Conservation (phyloP, 2,797 vertebrate species). For the Falco novaeseelandiae region DNA sequence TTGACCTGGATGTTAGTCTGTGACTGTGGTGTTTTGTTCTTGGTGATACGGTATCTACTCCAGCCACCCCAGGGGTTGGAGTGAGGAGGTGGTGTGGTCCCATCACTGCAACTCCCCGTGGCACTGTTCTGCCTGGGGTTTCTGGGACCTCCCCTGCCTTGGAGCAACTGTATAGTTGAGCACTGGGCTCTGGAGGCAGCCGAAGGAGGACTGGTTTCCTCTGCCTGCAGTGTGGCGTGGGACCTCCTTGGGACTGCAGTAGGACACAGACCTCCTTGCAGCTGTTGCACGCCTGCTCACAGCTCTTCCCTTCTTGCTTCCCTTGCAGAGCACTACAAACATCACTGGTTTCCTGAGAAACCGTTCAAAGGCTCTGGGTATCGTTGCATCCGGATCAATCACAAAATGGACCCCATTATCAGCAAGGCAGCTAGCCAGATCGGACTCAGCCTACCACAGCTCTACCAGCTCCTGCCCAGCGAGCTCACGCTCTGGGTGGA, state of each 20-base stretch:
- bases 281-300: background rate
- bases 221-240: rapidly evolving
- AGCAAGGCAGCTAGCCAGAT: constrained; percentile 80
- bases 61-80: rapidly evolving
- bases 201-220: background rate
- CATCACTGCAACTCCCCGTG: rapidly evolving
- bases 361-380: constrained; percentile 88
- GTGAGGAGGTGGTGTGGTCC: background rate
- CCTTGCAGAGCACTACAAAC: constrained; percentile 83
- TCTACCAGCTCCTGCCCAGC: constrained; percentile 80
- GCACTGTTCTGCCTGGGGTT: background rate
- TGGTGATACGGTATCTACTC: background rate
- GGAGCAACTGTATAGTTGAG: background rate
- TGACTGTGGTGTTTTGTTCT: rapidly evolving
- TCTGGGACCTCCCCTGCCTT: background rate
- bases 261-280: background rate
- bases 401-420: constrained; percentile 87
- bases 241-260: background rate
- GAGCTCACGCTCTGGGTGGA: constrained; percentile 90
- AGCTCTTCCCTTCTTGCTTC: background rate
- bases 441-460: constrained; percentile 79
- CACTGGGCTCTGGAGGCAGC: rapidly evolving
- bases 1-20: background rate
- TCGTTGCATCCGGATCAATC: constrained; percentile 89
- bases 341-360: constrained; percentile 87